Evolutionary conservation across 2,113 vertebrate species (phyloP), one percentile per base, ranked within the genome.

Genomic region (Anoura caudifer): DNA sequence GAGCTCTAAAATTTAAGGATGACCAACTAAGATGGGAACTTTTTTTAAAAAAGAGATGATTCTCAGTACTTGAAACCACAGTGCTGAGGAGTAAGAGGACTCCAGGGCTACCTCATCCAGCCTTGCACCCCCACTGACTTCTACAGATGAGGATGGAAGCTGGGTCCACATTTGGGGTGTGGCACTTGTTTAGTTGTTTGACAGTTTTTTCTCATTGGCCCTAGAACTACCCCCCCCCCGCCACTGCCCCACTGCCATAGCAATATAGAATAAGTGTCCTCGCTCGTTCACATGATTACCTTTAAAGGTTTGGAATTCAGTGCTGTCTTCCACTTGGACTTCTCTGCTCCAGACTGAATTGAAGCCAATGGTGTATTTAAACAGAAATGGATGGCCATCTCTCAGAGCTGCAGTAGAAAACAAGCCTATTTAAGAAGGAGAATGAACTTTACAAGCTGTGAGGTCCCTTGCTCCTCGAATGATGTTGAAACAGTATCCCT

Each of bases 1-100:
- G 15, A 91, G 41, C 33, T 90, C 24, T 86, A 16, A 92, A 87
- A 79, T 82, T 67, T 61, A 75, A 79, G 67, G 12, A 45, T n/a
- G 8, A 72, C 7, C 6, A 47, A 3, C 36, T 88, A 61, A 92
- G 77, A 4, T 15, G 70, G 45, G 22, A 94, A 80, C 63, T 61
- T 56, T 59, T 16, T 67, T 22, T 2, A 12, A 43, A 59, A 65
- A 92, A 84, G 36, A 90, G 6, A 45, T 24, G 36, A 56, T 65
- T 72, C 16, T 47, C 7, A 16, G 41, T 16, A 19, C 81, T 77
- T 72, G 31, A 81, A 70, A 31, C 19, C 7, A 0, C 1, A 33
- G 11, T 28, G 10, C 75, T 67, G 22, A 22, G 17, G 70, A 63
- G 33, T 26, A 47, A 4, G 31, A 56, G 15, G 61, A 16, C 11